phyloP scores from a whole-genome alignment of 2,888 invertebrate species.

The Papilio elwesi region DNA sequence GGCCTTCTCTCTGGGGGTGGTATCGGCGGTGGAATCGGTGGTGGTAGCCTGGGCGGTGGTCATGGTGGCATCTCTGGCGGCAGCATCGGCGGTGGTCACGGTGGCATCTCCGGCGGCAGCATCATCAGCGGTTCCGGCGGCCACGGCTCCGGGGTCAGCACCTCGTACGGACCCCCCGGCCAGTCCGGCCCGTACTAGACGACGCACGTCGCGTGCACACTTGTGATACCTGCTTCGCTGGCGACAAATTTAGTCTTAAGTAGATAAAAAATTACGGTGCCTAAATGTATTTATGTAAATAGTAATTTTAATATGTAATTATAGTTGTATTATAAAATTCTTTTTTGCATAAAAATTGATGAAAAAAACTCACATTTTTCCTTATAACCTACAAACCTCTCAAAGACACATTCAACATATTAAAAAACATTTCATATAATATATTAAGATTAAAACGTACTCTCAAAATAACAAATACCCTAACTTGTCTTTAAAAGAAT shows the following conservation, averaged over 20 bases:
- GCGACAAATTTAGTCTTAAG: conserved; percentile 80
- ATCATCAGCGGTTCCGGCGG: conserved; percentile 60
- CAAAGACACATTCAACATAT: conserved; percentile 1
- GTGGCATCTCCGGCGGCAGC: conserved; percentile 55
- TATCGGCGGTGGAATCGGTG: conserved; percentile 53
- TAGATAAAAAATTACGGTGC: conserved; percentile 84
- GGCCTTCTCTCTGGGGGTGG: conserved; percentile 49
- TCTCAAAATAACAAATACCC: neutral
- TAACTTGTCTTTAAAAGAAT: conserved; percentile 5
- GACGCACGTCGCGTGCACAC: conserved; percentile 64
- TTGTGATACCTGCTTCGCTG: conserved; percentile 82
- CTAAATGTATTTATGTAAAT: conserved; percentile 85
- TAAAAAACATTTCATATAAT: neutral
- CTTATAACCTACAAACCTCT: conserved; percentile 40
- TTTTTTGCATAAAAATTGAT: conserved; percentile 80
- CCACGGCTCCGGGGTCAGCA: conserved; percentile 77
- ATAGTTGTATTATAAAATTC: conserved; percentile 81
- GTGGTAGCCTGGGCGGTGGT: conserved; percentile 60
- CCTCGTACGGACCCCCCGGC: conserved; percentile 87
- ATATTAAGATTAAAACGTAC: neutral
- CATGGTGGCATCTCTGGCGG: conserved; percentile 50
- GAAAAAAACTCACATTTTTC: conserved; percentile 59
- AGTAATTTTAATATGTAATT: conserved; percentile 83
- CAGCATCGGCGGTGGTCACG: conserved; percentile 61
- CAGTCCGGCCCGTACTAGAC: conserved; percentile 87